phyloP scores from a whole-genome alignment of 2,113 vertebrate species.

The Antennarius striatus region DNA sequence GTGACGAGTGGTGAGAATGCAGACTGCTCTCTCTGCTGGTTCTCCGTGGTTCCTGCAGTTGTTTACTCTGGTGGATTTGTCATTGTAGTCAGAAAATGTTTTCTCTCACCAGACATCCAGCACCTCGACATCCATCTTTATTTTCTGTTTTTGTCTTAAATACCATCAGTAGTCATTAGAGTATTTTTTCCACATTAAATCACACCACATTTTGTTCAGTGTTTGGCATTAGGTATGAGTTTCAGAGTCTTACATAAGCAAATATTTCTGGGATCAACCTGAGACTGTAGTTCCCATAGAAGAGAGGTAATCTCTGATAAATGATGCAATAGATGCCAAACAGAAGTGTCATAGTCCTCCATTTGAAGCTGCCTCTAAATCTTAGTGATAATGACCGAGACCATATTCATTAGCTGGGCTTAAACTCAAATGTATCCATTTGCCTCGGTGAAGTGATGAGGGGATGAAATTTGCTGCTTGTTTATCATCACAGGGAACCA shows the following conservation, averaged over 20 bases:
- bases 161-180: not conserved
- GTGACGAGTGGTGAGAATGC: constrained; percentile 7
- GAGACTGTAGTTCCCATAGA: not conserved
- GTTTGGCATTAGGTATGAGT: too few species aligned
- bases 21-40: constrained; percentile 65
- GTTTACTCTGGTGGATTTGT: constrained; percentile 41
- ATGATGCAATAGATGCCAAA: not conserved
- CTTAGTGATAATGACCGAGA: constrained; percentile 24
- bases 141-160: too few species aligned
- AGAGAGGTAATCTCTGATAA: not conserved
- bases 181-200: not conserved
- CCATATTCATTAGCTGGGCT: constrained; percentile 6
- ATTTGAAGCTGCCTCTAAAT: constrained; percentile 26
- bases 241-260: too few species aligned
- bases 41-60: constrained; percentile 34
- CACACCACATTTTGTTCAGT: too few species aligned
- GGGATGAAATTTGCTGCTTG: constrained; percentile 15
- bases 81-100: constrained; percentile 25
- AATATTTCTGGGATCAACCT: too few species aligned
- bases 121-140: not conserved
- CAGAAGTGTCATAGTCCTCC: not conserved
- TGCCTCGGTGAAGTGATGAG: constrained; percentile 23
- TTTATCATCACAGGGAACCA: constrained; percentile 20
- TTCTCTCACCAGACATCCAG: not conserved
- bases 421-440: constrained; percentile 33